These are phyloP conservation scores for Agelas oroides DNA, from an alignment of 37 sponge, comb jelly and placozoan species.

Conservation along the genomic window DNA sequence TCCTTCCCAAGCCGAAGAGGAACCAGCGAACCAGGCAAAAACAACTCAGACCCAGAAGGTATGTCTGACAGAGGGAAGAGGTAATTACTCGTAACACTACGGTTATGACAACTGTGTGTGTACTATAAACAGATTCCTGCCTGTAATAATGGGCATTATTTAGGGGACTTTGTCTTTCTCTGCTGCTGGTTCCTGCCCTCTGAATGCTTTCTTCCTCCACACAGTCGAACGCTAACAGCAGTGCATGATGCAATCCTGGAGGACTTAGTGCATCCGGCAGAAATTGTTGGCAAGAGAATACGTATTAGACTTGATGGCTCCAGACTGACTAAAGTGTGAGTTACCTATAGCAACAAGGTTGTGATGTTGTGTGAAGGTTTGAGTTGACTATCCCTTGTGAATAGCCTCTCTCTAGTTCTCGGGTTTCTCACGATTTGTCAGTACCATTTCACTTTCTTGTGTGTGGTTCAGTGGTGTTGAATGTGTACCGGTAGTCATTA, in stretches of 20 bases:
- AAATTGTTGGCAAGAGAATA: slow-evolving; percentile 95
- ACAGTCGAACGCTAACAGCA: slow-evolving; percentile 97
- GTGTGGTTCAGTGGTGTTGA: too few relatives aligned
- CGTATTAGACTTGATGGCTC: slow-evolving; percentile 92
- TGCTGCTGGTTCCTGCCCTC: too few relatives aligned
- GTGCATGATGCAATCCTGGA: slow-evolving; percentile 96
- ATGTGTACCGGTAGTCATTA: too few relatives aligned
- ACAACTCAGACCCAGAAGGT: slow-evolving; percentile 93
- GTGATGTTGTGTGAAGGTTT: neutral
- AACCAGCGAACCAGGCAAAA: slow-evolving; percentile 88
- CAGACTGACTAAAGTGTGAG: slow-evolving; percentile 88
- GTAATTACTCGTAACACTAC: too few relatives aligned
- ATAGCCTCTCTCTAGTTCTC: too few relatives aligned
- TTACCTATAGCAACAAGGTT: neutral
- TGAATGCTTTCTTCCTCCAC: too few relatives aligned
- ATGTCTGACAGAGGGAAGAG: neutral
- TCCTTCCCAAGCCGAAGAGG: slow-evolving; percentile 91
- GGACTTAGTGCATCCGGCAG: slow-evolving; percentile 96
- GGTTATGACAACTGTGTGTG: neutral
- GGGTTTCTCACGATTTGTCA: too few relatives aligned
- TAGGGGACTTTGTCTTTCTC: too few relatives aligned
- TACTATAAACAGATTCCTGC: neutral
- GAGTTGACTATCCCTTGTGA: too few relatives aligned
- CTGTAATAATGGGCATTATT: neutral
- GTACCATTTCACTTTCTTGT: too few relatives aligned